Evolutionary conservation across 2,888 invertebrate species (phyloP).

Genomic region (Emmelina monodactyla): DNA sequence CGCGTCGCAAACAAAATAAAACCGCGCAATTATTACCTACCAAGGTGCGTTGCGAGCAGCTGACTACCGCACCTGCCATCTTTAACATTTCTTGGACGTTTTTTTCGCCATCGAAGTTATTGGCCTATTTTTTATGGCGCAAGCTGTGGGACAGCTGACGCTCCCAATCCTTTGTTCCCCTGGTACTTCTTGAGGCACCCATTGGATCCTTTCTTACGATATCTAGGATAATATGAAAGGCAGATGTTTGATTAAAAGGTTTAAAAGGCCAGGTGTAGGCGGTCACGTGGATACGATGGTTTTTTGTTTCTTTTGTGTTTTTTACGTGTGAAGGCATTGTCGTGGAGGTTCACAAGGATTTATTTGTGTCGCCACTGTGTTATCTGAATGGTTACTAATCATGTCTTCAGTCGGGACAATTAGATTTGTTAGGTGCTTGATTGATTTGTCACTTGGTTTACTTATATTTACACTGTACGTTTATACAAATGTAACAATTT

Average conservation of each 20-base stretch:
- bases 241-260: constrained; percentile 42
- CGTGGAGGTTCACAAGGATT: constrained; percentile 1
- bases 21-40: constrained; percentile 50
- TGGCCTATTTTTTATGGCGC: constrained; percentile 65
- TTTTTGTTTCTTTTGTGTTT: constrained; percentile 20
- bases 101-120: constrained; percentile 60
- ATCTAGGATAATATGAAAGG: constrained; percentile 41
- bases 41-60: constrained; percentile 62
- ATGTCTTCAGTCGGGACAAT: too few species aligned
- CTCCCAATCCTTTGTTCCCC: constrained; percentile 38
- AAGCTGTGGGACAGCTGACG: constrained; percentile 60
- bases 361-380: not conserved
- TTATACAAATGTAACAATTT: too few species aligned
- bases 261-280: constrained; percentile 38
- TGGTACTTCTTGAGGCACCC: constrained; percentile 26
- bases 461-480: too few species aligned
- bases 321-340: constrained; percentile 15
- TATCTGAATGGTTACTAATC: not conserved
- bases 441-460: too few species aligned
- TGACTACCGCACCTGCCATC: constrained; percentile 59
- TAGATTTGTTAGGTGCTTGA: too few species aligned
- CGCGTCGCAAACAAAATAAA: constrained; percentile 39
- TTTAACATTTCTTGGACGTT: constrained; percentile 57
- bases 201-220: constrained; percentile 27
- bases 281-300: constrained; percentile 31